A percentile compares a stretch with the other conserved stretches of the same genome.
These are phyloP conservation scores for Carettochelys insculpta DNA, from an alignment of 2,113 vertebrate genomes.

Conservation along the genomic window DNA sequence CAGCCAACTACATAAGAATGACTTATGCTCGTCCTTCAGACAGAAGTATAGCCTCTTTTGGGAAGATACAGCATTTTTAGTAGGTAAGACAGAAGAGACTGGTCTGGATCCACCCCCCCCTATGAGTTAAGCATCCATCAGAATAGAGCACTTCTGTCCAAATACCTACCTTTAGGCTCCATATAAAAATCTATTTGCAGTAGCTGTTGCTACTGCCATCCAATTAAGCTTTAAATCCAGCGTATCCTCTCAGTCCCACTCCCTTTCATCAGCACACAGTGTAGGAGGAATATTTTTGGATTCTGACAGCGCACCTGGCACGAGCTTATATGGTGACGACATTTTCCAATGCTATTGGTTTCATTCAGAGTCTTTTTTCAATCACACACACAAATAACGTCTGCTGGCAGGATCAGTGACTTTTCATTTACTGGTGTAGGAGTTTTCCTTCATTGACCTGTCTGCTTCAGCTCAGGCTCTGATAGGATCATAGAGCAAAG, in stretches of 20 bases:
- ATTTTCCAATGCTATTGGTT: not conserved
- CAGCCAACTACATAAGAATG: not conserved
- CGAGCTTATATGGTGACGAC: not conserved
- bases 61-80: not conserved
- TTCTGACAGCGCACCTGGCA: slow-evolving; percentile 21
- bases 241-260: not conserved
- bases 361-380: not conserved
- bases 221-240: not conserved
- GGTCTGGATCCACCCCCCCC: fast-evolving
- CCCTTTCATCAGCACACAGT: not conserved
- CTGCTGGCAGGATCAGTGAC: not conserved
- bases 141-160: not conserved
- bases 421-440: not conserved
- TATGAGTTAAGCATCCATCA: not conserved
- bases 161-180: fast-evolving
- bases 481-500: fast-evolving
- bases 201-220: not conserved
- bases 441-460: not conserved
- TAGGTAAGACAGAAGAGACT: not conserved
- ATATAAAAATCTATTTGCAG: not conserved
- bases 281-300: slow-evolving; percentile 1
- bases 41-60: fast-evolving
- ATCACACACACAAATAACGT: not conserved
- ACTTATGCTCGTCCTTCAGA: not conserved
- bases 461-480: fast-evolving